Percentiles rank a stretch among this genome's conserved stretches.
phyloP scores from a whole-genome alignment of 2,113 vertebrate species.

The Pionites leucogaster region DNA sequence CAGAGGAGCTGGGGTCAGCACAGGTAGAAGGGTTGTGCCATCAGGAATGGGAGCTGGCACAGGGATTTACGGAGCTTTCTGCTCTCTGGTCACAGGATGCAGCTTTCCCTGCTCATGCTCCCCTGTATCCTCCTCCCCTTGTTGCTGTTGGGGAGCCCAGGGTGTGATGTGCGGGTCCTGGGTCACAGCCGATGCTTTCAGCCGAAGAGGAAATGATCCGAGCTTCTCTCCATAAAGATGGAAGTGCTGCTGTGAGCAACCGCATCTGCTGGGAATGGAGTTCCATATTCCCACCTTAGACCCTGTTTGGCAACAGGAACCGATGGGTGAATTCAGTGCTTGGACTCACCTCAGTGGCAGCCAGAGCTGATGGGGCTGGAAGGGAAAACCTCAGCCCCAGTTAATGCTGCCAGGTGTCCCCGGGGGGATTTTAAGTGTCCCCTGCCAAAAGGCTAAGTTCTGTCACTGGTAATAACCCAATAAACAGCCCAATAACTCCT shows the following conservation, averaged over 20 bases:
- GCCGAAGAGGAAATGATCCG: fast-evolving
- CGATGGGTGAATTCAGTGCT: fast-evolving
- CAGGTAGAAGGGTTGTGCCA: neutral
- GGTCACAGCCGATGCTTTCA: neutral
- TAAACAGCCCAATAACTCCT: neutral
- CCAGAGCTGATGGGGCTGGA: neutral
- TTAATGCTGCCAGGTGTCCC: neutral
- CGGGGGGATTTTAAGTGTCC: neutral
- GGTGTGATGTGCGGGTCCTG: fast-evolving
- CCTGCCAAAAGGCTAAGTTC: neutral
- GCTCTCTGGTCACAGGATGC: neutral
- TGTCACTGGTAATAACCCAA: neutral
- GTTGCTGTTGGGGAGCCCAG: neutral
- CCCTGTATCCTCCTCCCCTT: neutral
- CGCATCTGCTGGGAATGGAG: neutral
- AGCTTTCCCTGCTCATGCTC: neutral
- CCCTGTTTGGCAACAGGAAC: neutral
- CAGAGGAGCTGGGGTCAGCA: neutral
- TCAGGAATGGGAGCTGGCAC: fast-evolving
- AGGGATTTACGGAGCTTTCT: neutral
- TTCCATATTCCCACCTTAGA: fast-evolving
- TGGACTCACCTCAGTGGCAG: fast-evolving
- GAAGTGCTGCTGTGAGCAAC: too few relatives aligned
- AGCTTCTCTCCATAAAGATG: fast-evolving
- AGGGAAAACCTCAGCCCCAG: neutral